Base-by-base conservation (phyloP, 2,888 invertebrate genomes). In the Sinodicranocentrus sp. region DNA sequence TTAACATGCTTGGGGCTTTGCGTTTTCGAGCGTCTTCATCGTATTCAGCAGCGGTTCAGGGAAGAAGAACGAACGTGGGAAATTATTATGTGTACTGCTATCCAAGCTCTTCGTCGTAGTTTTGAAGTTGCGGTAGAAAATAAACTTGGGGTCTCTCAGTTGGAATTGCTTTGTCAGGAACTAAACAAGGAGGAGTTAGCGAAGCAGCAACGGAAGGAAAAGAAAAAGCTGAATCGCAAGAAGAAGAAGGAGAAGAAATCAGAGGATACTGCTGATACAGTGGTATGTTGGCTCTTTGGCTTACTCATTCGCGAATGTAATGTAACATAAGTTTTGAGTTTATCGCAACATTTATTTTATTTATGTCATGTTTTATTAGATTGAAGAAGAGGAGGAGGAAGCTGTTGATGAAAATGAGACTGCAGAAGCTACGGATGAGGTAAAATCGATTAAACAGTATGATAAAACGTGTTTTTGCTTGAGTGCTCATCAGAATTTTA, bases 61-160 rank as follows among this genome's bases (percentile, higher is more conserved):
- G 97, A 97, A 90, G 97, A 97, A 90, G 97, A 97, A 90, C 95
- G 96, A 90, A 96, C 97, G n/a, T 97, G 97, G 91, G 96, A 96
- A 91, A 95, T 97, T 71, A 93, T 98, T 85, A 96, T 97, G 72
- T 97, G 96, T 59, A 95, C 96, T 5, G 95, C 95, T 0, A 94
- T 97, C 0, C 96, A 97, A 90, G 95, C 97, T 3, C 92, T 98
- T 15, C 95, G 95, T 89, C 94, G 96, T 88, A 97, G 95, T 91
- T 98, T 97, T 91, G 96, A 93, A 93, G 95, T 95, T 89, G 95
- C 96, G 2, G 95, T 97, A 28, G 97, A 98, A 91, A 93, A 94
- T 85, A 97, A 97, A 90, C 95, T 95, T 89, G 96, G 96, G 26
- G 94, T 96, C 25, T 95, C 96, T 57, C 96, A 97, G 90, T 91